Conservation (phyloP, 2,888 invertebrate genomes). For the Mimas tiliae region DNA sequence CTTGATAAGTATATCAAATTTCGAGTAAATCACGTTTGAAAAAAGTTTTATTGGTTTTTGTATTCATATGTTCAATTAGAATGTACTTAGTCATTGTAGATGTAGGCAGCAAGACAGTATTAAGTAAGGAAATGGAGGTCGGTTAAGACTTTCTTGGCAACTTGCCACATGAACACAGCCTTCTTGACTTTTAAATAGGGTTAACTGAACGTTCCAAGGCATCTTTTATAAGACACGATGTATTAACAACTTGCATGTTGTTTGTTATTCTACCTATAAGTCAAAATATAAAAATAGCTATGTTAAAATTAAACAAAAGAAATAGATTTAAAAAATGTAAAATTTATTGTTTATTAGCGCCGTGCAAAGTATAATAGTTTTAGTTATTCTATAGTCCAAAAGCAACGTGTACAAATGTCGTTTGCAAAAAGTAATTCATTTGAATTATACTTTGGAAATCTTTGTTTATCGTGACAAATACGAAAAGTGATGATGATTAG, state of each 20-base stretch:
- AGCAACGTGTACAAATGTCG: too few species aligned
- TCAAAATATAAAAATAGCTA: background rate
- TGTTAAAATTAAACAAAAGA: background rate
- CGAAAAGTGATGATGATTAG: too few species aligned
- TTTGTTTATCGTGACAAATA: too few species aligned
- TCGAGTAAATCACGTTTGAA: background rate
- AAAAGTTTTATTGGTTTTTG: background rate
- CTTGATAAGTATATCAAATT: too few species aligned
- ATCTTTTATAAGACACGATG: constrained; percentile 14
- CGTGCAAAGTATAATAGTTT: too few species aligned
- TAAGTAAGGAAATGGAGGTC: constrained; percentile 30
- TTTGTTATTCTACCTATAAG: background rate
- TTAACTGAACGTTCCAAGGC: constrained; percentile 35
- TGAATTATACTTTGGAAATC: too few species aligned
- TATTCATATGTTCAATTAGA: background rate
- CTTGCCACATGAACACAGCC: constrained; percentile 30
- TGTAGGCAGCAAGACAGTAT: constrained; percentile 1
- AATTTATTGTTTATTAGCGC: too few species aligned
- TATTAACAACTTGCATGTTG: background rate
- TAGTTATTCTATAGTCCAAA: too few species aligned
- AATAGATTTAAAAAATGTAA: too few species aligned
- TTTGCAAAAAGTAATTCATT: too few species aligned
- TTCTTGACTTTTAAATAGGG: constrained; percentile 43
- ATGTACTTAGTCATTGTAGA: background rate
- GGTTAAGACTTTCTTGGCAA: constrained; percentile 39